phyloP scores from a whole-genome alignment of 2,113 vertebrate genomes.

The Phodopus roborovskii region DNA sequence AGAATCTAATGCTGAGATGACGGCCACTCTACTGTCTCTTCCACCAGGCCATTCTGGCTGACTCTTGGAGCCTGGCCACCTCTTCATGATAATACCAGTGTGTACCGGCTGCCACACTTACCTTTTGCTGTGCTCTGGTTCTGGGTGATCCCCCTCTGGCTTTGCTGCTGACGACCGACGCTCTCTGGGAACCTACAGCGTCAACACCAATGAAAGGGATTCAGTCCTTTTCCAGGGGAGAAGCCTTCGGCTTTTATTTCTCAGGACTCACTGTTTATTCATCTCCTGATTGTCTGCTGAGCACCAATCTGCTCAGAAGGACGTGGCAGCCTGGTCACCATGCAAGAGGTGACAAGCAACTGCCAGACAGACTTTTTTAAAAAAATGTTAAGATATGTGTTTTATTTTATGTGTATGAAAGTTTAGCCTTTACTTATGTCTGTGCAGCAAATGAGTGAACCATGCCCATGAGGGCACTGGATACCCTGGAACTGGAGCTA shows the following conservation, averaged over 20 bases:
- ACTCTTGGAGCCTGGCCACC: neutral
- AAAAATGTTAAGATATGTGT: neutral
- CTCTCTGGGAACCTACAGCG: slow-evolving; percentile 94
- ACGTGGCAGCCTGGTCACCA: neutral
- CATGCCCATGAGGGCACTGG: neutral
- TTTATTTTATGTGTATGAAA: neutral
- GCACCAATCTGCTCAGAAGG: neutral
- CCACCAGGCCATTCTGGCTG: neutral
- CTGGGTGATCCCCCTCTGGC: slow-evolving; percentile 92
- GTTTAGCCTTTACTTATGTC: neutral
- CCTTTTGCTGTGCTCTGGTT: slow-evolving; percentile 98
- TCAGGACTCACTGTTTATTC: neutral
- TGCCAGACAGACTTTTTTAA: neutral
- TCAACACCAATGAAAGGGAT: neutral
- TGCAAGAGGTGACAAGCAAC: neutral
- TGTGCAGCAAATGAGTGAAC: neutral
- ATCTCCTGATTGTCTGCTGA: neutral
- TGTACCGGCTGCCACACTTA: slow-evolving; percentile 82
- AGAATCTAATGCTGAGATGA: neutral
- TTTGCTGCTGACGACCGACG: slow-evolving; percentile 93
- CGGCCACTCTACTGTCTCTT: neutral
- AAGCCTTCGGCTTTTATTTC: neutral
- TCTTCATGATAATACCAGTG: accelerated
- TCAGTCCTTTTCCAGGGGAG: neutral
- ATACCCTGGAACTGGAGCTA: neutral